A percentile compares a stretch with the other conserved stretches of the same genome.
phyloP scores from a whole-genome alignment of 2,113 vertebrate genomes.

The Agelaius phoeniceus region DNA sequence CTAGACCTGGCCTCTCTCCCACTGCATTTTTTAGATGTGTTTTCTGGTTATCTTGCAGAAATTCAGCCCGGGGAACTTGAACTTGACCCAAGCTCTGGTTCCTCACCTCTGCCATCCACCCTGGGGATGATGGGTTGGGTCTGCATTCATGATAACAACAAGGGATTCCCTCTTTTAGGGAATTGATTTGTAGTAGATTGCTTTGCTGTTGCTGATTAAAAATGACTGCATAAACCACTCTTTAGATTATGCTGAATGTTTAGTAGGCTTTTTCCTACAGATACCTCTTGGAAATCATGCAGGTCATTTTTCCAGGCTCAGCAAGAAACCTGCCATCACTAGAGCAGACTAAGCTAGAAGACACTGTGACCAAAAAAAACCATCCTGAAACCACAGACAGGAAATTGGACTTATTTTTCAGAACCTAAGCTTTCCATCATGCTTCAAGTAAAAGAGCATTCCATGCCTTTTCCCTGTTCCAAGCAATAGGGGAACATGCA shows the following conservation, averaged over 20 bases:
- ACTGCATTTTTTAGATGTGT: neutral
- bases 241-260: neutral
- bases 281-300: neutral
- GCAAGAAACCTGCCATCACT: neutral
- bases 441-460: neutral
- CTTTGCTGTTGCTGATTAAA: neutral
- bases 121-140: neutral
- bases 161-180: neutral
- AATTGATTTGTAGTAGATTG: neutral
- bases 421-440: neutral
- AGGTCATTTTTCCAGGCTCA: neutral
- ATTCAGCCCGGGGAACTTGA: accelerated
- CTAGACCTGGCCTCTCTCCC: neutral
- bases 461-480: neutral
- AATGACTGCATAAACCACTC: accelerated
- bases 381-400: neutral
- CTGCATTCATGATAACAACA: neutral
- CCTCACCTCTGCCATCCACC: neutral
- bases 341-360: neutral
- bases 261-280: neutral
- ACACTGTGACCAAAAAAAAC: neutral
- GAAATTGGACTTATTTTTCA: neutral
- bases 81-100: neutral
- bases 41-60: neutral
- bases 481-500: neutral